Conservation (phyloP, 2,797 vertebrate genomes). For the Notolepis coatsorum region DNA sequence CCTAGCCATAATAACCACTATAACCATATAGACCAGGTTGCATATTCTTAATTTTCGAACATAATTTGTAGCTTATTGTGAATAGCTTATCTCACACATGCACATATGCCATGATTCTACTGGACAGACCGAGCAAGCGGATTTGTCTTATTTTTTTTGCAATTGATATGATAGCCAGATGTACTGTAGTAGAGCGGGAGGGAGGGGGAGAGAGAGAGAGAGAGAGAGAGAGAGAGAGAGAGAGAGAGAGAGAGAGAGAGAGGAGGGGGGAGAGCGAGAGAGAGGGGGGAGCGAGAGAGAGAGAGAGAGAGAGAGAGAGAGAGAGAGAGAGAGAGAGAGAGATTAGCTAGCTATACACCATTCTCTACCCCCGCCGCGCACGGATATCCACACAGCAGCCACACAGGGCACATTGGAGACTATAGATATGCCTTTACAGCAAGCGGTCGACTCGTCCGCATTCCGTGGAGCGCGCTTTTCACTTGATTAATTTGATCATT, state of each 20-base stretch:
- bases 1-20: too few species aligned
- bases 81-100: slow-evolving; percentile 46
- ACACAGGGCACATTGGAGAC: slow-evolving; percentile 41
- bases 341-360: too few species aligned
- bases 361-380: slow-evolving; percentile 27
- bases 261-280: background rate
- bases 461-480: slow-evolving; percentile 4
- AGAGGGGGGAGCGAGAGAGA: background rate
- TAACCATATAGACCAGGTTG: too few species aligned
- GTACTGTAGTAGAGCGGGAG: background rate
- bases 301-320: slow-evolving; percentile 20
- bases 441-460: slow-evolving; percentile 15
- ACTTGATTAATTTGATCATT: background rate
- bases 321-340: slow-evolving; percentile 23
- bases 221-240: slow-evolving; percentile 24
- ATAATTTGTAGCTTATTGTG: slow-evolving; percentile 29
- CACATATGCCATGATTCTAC: slow-evolving; percentile 61
- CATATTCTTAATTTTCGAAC: too few species aligned
- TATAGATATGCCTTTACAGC: slow-evolving; percentile 67
- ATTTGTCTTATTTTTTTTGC: slow-evolving; percentile 23
- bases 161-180: slow-evolving; percentile 15
- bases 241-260: slow-evolving; percentile 19
- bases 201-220: background rate
- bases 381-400: slow-evolving; percentile 46
- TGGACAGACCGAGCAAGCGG: slow-evolving; percentile 51